Evolutionary conservation across 2,888 invertebrate genomes (phyloP).

Genomic region (Synergus laeviventris): DNA sequence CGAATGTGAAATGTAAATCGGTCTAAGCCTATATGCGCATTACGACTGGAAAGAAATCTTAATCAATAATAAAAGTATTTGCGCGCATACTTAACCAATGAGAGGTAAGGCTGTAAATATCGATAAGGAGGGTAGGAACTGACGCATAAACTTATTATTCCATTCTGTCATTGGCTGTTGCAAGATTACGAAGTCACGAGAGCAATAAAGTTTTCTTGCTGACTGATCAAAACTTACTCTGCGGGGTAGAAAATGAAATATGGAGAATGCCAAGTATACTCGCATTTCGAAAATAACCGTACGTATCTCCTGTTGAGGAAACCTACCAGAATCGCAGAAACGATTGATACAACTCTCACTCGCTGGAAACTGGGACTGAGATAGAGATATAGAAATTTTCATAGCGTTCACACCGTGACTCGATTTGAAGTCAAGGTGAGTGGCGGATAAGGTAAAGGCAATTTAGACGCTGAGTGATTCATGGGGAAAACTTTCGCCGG

Average conservation of each 20-base stretch:
- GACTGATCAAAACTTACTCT: conserved; percentile 50
- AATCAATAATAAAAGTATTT: conserved; percentile 42
- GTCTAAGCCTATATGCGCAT: not conserved
- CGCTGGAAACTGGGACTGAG: not conserved
- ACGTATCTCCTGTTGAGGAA: not conserved
- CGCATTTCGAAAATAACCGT: conserved; percentile 10
- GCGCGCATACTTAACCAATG: conserved; percentile 47
- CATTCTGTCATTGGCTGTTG: conserved; percentile 44
- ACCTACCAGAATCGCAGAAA: conserved; percentile 4
- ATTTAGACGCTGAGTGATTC: conserved; percentile 20
- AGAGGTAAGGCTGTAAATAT: conserved; percentile 49
- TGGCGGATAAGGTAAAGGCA: not conserved
- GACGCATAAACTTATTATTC: conserved; percentile 48
- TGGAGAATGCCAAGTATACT: conserved; percentile 4
- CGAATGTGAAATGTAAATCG: conserved; percentile 3
- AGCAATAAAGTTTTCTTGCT: conserved; percentile 50
- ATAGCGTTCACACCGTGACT: conserved; percentile 6
- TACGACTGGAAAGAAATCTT: not conserved
- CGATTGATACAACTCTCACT: conserved; percentile 21
- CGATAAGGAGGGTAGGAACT: conserved; percentile 47
- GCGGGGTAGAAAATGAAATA: conserved; percentile 16
- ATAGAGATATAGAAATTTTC: conserved; percentile 16
- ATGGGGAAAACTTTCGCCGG: conserved; percentile 14
- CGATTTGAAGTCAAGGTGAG: conserved; percentile 31
- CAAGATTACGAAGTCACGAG: conserved; percentile 47